Evolutionary conservation across 1,140 invertebrate species (phyloP), one percentile per base, ranked within the genome.

Genomic region (Melipona quadrifasciata): DNA sequence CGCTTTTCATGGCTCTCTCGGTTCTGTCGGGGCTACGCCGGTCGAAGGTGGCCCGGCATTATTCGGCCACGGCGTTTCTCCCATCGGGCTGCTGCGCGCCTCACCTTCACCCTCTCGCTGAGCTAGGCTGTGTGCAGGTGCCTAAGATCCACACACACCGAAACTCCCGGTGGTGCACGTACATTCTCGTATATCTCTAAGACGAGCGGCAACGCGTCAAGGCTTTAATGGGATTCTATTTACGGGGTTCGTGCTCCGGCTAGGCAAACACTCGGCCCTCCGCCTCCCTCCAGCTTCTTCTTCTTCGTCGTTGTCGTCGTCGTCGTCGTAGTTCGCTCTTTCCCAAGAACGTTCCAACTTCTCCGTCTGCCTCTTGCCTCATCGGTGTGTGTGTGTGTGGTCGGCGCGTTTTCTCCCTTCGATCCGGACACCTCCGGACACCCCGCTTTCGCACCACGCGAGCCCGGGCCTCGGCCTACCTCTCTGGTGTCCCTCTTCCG

Each of bases 161-260:
- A 19, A 6, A 6, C 39, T 39, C 14, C 61, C 47, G n/a, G 31
- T 68, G 65, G 65, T 53, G 21, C 70, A 86, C 72, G 79, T 81
- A 76, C 58, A 51, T 55, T 70, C 70, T 70, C 76, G 47, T 87
- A 79, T 85, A 84, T 76, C 74, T 75, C 77, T 67, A 84, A 86
- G 85, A 89, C 80, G 89, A 88, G 90, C 85, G 86, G 86, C 82
- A 90, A 87, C 89, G 91, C 91, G 90, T 91, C 93, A 91, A 92
- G 87, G 86, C 92, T 92, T 93, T 94, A 94, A 94, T 94, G 92
- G 92, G 91, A 94, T 93, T 94, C 92, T 94, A 93, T 93, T 94
- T 94, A 94, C 93, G 89, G 90, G 93, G 87, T 91, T 93, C 92
- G 92, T 93, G 92, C 91, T 87, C 86, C 87, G 92, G 93, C 91